Percentiles rank a stretch among this genome's conserved stretches.
phyloP scores from a whole-genome alignment of 2,888 invertebrate species.

The Scaptomyza caliginosa region DNA sequence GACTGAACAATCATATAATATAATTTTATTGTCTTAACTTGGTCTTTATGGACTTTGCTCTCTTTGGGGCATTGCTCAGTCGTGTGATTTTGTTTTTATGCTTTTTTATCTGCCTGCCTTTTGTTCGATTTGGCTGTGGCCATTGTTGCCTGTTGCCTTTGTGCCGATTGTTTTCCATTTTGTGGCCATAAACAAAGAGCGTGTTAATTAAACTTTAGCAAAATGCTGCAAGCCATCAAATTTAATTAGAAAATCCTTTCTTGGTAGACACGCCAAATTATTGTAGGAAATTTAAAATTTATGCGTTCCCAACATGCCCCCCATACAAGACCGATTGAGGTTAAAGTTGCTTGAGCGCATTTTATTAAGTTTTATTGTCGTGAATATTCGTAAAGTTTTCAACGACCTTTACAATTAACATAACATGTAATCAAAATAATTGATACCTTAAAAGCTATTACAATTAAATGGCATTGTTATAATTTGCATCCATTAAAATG shows the following conservation, averaged over 20 bases:
- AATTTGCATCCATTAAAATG: constrained; percentile 70
- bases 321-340: background rate
- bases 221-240: constrained; percentile 42
- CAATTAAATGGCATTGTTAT: no score
- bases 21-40: constrained; percentile 51
- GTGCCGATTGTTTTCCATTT: constrained; percentile 36
- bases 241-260: constrained; percentile 11
- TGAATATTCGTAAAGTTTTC: background rate
- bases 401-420: no score
- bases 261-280: background rate
- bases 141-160: constrained; percentile 41
- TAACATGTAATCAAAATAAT: no score
- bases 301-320: background rate
- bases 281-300: background rate
- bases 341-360: background rate
- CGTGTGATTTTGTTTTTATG: background rate
- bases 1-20: constrained; percentile 56
- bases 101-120: constrained; percentile 4
- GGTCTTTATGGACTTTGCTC: constrained; percentile 1
- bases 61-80: constrained; percentile 7
- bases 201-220: constrained; percentile 58
- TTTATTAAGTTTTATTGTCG: constrained; percentile 5
- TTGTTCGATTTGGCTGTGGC: constrained; percentile 37
- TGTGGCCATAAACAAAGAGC: constrained; percentile 40
- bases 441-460: no score